Evolutionary conservation across 2,113 vertebrate genomes (phyloP).

Genomic region (Pygoscelis adeliae): DNA sequence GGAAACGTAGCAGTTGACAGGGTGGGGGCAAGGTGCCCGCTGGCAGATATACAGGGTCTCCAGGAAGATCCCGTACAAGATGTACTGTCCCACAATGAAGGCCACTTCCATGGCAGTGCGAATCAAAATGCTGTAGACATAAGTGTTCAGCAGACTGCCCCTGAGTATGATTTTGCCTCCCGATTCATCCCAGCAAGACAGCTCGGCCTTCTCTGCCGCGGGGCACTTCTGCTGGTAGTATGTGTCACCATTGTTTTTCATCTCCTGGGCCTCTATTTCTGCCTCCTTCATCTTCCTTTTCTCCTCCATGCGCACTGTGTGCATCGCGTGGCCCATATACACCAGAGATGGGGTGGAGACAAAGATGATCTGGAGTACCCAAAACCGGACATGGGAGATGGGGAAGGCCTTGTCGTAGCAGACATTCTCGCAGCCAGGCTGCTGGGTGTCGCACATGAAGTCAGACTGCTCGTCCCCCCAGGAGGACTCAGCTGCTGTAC

Average conservation of each 20-base stretch:
- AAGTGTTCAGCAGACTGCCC: constrained; percentile 90
- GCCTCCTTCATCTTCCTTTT: constrained; percentile 79
- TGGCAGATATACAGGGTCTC: constrained; percentile 86
- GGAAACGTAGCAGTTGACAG: constrained; percentile 95
- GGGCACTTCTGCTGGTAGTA: constrained; percentile 74
- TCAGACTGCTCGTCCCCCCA: constrained; percentile 97
- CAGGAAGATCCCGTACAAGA: constrained; percentile 92
- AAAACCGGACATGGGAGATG: constrained; percentile 95
- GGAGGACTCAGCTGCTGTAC: constrained; percentile 93
- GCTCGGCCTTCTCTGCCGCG: constrained; percentile 71
- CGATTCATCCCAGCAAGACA: constrained; percentile 68
- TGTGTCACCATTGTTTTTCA: neutral
- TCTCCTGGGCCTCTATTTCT: constrained; percentile 64
- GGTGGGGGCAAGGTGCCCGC: constrained; percentile 88
- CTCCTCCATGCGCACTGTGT: constrained; percentile 88
- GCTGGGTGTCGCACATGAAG: constrained; percentile 91
- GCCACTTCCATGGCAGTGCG: constrained; percentile 91
- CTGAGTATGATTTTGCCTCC: constrained; percentile 78
- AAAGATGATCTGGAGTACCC: constrained; percentile 97
- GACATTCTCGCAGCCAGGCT: constrained; percentile 94
- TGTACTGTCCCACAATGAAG: constrained; percentile 91
- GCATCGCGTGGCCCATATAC: constrained; percentile 95
- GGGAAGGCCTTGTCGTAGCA: constrained; percentile 97
- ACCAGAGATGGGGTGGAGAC: constrained; percentile 94
- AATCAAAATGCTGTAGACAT: constrained; percentile 91